Percentiles rank a stretch among this genome's conserved stretches.
These are phyloP conservation scores for Chrysolina haemoptera DNA, from an alignment of 2,888 invertebrate genomes.

Conservation along the genomic window DNA sequence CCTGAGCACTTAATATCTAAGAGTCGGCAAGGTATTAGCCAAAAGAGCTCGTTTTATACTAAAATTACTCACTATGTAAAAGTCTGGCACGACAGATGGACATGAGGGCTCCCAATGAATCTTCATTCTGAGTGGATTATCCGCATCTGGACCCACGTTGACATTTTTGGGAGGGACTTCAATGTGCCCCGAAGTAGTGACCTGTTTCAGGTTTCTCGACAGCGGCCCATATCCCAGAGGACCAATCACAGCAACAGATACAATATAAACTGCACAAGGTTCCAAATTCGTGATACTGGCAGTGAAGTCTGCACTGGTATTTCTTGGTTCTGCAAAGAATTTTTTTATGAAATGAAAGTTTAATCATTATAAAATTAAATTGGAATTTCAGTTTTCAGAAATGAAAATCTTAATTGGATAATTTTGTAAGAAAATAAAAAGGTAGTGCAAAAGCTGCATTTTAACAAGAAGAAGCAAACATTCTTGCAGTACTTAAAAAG, in stretches of 20 bases:
- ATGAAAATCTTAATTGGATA: too few species aligned
- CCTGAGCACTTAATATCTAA: too few species aligned
- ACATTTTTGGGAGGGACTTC: conserved; percentile 81
- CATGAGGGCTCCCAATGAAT: conserved; percentile 85
- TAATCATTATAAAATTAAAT: too few species aligned
- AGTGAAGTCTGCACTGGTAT: conserved; percentile 71
- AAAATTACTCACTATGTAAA: conserved; percentile 74
- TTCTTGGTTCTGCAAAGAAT: conserved; percentile 41
- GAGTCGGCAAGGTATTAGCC: too few species aligned
- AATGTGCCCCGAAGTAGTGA: conserved; percentile 68
- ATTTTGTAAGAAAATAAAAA: too few species aligned
- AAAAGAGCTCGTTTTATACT: too few species aligned
- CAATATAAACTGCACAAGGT: conserved; percentile 82
- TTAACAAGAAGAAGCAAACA: too few species aligned
- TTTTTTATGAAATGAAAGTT: neutral
- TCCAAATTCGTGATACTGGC: conserved; percentile 76
- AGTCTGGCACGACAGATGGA: conserved; percentile 62
- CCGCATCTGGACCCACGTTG: conserved; percentile 67
- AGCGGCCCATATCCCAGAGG: conserved; percentile 80
- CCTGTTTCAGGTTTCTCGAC: conserved; percentile 67
- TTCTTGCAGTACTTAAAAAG: too few species aligned
- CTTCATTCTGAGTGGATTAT: conserved; percentile 71
- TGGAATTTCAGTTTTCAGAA: too few species aligned
- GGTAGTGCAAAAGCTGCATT: too few species aligned
- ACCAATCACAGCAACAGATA: conserved; percentile 78